A percentile compares a stretch with the other conserved stretches of the same genome.
These are phyloP conservation scores for Acanthococcus lagerstroemiae DNA, from an alignment of 2,888 invertebrate genomes.

Conservation along the genomic window DNA sequence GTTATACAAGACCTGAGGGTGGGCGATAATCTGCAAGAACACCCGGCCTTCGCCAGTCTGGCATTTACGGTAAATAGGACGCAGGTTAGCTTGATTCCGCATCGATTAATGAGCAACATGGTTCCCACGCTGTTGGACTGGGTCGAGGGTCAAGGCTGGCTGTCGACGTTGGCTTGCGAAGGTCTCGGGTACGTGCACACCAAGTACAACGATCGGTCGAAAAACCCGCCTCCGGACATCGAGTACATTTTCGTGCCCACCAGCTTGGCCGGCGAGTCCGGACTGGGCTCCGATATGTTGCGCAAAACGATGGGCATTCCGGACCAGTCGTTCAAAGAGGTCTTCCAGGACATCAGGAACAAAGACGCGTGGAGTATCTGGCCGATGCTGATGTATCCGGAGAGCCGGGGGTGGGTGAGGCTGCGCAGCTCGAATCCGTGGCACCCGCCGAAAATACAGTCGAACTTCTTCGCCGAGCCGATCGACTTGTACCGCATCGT, in stretches of 20 bases:
- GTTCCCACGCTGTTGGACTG: slow-evolving; percentile 25
- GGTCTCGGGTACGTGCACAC: slow-evolving; percentile 44
- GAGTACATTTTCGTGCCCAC: slow-evolving; percentile 38
- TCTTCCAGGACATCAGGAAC: slow-evolving; percentile 43
- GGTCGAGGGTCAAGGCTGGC: slow-evolving; percentile 37
- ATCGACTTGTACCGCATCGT: slow-evolving; percentile 60
- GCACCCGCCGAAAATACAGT: slow-evolving; percentile 64
- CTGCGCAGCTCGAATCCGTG: slow-evolving; percentile 61
- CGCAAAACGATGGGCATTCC: slow-evolving; percentile 37
- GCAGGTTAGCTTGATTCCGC: slow-evolving; percentile 41
- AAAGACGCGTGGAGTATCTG: slow-evolving; percentile 58
- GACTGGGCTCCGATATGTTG: slow-evolving; percentile 35
- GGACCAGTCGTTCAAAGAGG: slow-evolving; percentile 39
- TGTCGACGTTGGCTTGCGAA: slow-evolving; percentile 44
- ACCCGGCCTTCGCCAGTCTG: slow-evolving; percentile 52
- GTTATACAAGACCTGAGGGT: slow-evolving; percentile 51
- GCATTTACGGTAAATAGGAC: slow-evolving; percentile 52
- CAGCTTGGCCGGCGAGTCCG: slow-evolving; percentile 36
- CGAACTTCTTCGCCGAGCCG: slow-evolving; percentile 62
- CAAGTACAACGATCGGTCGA: slow-evolving; percentile 40
- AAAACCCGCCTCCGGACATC: slow-evolving; percentile 39
- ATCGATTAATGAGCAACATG: slow-evolving; percentile 38
- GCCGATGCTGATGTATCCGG: slow-evolving; percentile 62
- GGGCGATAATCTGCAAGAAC: slow-evolving; percentile 48
- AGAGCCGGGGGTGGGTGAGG: slow-evolving; percentile 55